Conservation (phyloP, 2,113 vertebrate genomes). For the Hemiscyllium ocellatum region DNA sequence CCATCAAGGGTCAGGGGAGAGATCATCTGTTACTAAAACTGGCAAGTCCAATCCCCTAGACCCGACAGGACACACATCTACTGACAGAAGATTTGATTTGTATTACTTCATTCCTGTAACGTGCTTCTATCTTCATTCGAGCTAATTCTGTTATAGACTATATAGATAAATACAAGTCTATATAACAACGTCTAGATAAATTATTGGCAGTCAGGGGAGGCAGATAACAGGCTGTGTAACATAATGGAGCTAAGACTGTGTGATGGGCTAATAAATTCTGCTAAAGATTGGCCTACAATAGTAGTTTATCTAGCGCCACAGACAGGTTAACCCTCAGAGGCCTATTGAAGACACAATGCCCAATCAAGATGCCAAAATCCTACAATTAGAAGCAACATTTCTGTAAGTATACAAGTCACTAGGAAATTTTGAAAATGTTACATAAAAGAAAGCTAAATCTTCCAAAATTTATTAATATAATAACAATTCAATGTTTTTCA, state of each 20-base stretch:
- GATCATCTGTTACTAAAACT: slow-evolving; percentile 41
- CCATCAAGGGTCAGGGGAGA: slow-evolving; percentile 35
- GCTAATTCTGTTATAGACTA: slow-evolving; percentile 38
- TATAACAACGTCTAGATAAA: slow-evolving; percentile 38
- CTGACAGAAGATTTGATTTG: slow-evolving; percentile 38
- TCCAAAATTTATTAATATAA: background rate
- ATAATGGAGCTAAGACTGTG: slow-evolving; percentile 38
- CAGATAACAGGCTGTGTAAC: slow-evolving; percentile 38
- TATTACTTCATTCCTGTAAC: slow-evolving; percentile 39
- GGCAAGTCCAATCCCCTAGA: slow-evolving; percentile 38
- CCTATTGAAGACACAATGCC: slow-evolving; percentile 35
- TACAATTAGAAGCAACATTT: slow-evolving; percentile 29
- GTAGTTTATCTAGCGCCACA: slow-evolving; percentile 37
- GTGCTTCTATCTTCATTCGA: slow-evolving; percentile 38
- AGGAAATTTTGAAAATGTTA: background rate
- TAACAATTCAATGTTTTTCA: background rate
- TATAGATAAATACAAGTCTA: slow-evolving; percentile 38
- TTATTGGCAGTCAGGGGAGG: slow-evolving; percentile 38
- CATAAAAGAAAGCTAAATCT: background rate
- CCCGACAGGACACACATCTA: slow-evolving; percentile 38
- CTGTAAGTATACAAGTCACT: slow-evolving; percentile 9
- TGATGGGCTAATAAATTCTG: slow-evolving; percentile 38
- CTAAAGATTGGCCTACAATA: slow-evolving; percentile 38
- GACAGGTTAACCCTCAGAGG: slow-evolving; percentile 38
- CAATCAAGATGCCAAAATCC: slow-evolving; percentile 35